Base-by-base conservation (phyloP, 1,140 invertebrate species). In the Megalopta genalis region DNA sequence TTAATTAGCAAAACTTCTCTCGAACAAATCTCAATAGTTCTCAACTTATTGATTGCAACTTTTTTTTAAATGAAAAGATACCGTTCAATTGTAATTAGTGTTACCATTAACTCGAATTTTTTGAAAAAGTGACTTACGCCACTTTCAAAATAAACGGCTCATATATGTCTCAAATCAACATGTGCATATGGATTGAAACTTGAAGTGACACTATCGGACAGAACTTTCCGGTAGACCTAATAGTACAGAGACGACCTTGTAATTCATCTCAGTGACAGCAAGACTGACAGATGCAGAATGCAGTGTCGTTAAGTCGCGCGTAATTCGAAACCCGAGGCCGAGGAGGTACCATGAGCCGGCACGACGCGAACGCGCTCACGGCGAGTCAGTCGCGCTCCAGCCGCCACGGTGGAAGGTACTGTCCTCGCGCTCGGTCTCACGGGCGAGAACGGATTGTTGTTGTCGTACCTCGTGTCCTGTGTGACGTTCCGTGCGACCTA, bases 341-440 rank as follows among this genome's bases (percentile, higher is more conserved):
- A 25, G 57, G 21, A 25, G 27, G 23, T 27, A 69, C 52, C 63
- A 49, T 46, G 25, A 64, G 62, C 39, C 62, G 62, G 69, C 57
- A n/a, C 79, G 27, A 32, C 65, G 0, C 42, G 42, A 4, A 32
- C 4, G 4, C 32, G 10, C 42, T 12, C 42, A 12, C 7, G 1
- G 10, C 9, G 18, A 73, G 62, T 87, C 88, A 89, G 88, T 89
- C 72, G 83, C 72, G 87, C 81, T 80, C 75, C 68, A 78, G 70
- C 81, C 64, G 77, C 66, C 77, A 72, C 54, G 25, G 67, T 3
- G 77, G 68, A 59, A 32, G 77, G 82, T 12, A 25, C 60, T 71
- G 69, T 69, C 68, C 9, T 49, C 42, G 25, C 39, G 49, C 16
- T 52, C 49, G 49, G 49, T 18, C 16, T 18, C 16, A 52, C 16